Evolutionary conservation across 2,797 vertebrate genomes (phyloP), one percentile per base, ranked within the genome.

Genomic region (Oryzias sinensis): DNA sequence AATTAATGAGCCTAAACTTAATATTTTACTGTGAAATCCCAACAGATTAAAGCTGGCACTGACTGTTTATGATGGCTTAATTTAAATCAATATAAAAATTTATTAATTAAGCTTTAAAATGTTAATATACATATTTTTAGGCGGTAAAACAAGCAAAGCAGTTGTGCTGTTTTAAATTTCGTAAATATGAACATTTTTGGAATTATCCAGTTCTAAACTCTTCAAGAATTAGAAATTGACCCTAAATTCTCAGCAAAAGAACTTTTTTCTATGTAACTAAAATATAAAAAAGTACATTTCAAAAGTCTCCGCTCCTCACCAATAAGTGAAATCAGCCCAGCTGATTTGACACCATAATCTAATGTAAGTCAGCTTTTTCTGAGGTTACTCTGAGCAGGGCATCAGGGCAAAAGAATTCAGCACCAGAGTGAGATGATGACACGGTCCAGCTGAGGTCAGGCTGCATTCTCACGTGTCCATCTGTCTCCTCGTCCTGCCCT

Each of bases 241-340:
- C 71, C 47, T 62, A 41, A 65, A 60, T 56, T 66, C 8, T 60
- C 4, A 0, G 56, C 58, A 65, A 77, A 76, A 68, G 66, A 72
- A 49, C 72, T 51, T 58, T 67, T 68, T 33, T 70, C 59, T 63
- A 62, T 59, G 53, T 42, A 81, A 63, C 54, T 47, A 75, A 85
- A 89, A 68, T 43, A 77, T 74, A 88, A 75, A 72, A 81, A 80
- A 81, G 81, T 81, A 86, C 77, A 66, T 84, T 76, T 84, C 27
- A 71, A 81, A 81, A 80, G 57, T 65, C 67, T 83, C 73, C 76
- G 75, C 70, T 80, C 51, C 58, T 55, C 67, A 70, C 65, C 71
- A 70, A 74, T 48, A 52, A 74, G 74, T 68, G 59, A 87, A 81
- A 89, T 92, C 91, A 91, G 91, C 75, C 89, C 90, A 92, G 90